Percentiles rank a stretch among this genome's conserved stretches.
These are phyloP conservation scores for Metopia argyrocephala DNA, from an alignment of 2,888 invertebrate genomes.

Conservation along the genomic window DNA sequence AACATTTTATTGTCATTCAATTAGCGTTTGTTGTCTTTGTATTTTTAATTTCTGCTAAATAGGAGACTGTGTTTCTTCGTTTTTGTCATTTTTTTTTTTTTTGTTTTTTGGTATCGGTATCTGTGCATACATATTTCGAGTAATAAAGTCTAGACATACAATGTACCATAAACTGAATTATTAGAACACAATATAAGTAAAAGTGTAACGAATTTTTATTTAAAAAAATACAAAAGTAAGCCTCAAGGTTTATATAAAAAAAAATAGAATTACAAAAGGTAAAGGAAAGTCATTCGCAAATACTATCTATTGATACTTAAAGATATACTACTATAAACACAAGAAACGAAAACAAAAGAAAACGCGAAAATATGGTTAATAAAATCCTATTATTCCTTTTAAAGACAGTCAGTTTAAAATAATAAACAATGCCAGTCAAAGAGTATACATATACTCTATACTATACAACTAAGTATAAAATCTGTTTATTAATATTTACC, in stretches of 20 bases:
- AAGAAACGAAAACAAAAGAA: too few species aligned
- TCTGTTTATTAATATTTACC: too few species aligned
- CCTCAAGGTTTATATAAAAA: background rate
- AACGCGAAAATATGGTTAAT: too few species aligned
- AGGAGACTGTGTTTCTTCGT: conserved; percentile 4
- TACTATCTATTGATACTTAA: too few species aligned
- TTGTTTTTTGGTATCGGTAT: background rate
- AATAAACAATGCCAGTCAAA: too few species aligned
- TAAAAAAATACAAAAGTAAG: background rate
- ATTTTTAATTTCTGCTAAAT: conserved; percentile 23
- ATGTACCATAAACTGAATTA: conserved; percentile 53
- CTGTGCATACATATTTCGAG: background rate
- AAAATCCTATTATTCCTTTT: too few species aligned
- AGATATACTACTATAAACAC: too few species aligned
- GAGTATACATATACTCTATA: too few species aligned
- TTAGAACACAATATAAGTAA: background rate
- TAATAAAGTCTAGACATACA: conserved; percentile 58
- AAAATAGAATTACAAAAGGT: background rate
- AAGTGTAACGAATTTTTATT: background rate
- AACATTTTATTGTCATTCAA: conserved; percentile 49
- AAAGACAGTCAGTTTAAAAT: too few species aligned
- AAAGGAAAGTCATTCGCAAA: background rate
- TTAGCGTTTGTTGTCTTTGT: conserved; percentile 55
- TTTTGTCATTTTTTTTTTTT: background rate
- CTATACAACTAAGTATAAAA: too few species aligned